A percentile compares a stretch with the other conserved stretches of the same genome.
Evolutionary conservation across 2,797 vertebrate species (phyloP).

Genomic region (Natrix natrix): DNA sequence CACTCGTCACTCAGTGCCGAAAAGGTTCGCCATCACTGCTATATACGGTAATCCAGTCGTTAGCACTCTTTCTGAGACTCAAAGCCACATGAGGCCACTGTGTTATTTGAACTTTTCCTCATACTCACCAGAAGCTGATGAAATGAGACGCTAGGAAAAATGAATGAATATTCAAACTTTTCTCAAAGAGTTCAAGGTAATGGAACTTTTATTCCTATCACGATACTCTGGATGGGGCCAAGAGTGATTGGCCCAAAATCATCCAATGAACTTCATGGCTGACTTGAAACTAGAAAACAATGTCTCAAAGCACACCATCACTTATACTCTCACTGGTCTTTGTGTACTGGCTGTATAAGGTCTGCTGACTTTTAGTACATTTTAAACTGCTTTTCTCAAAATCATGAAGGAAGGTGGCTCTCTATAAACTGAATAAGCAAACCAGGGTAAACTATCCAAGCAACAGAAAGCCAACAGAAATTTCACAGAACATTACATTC

Average conservation of each 20-base stretch:
- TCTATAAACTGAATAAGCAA: background rate
- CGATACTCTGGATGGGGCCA: background rate
- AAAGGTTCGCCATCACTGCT: no score
- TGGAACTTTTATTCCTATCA: background rate
- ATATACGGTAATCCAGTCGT: no score
- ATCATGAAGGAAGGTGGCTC: background rate
- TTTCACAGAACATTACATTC: background rate
- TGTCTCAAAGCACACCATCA: background rate
- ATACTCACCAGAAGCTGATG: background rate
- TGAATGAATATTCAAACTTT: background rate
- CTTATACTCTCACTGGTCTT: background rate
- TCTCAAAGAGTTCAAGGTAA: background rate
- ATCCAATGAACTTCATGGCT: background rate
- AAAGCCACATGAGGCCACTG: background rate
- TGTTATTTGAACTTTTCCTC: background rate
- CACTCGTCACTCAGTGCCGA: no score
- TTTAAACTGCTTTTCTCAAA: constrained; percentile 1
- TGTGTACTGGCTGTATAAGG: background rate
- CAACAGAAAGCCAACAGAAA: background rate
- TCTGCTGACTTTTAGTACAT: background rate
- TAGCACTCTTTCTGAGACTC: background rate
- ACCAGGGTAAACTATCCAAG: background rate
- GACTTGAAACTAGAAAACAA: background rate
- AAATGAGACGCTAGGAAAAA: background rate
- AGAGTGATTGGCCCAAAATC: background rate